Evolutionary conservation across 1,140 invertebrate genomes (phyloP).

Genomic region (Macrobrachium nipponense): DNA sequence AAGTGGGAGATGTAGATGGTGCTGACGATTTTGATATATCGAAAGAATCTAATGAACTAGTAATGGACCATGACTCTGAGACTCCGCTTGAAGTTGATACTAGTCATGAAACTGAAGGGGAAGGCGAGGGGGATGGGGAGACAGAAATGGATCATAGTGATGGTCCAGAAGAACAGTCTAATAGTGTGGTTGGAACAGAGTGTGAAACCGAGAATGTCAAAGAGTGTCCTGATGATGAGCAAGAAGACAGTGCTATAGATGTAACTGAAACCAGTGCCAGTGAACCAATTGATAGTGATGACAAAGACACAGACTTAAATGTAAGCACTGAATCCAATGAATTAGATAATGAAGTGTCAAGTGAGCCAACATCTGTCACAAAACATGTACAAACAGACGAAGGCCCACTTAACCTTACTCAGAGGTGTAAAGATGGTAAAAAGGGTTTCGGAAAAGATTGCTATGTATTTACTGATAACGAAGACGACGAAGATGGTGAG

Average conservation of each 20-base stretch:
- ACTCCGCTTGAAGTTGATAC: constrained; percentile 63
- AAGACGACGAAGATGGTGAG: constrained; percentile 50
- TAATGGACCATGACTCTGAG: constrained; percentile 63
- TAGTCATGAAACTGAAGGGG: constrained; percentile 64
- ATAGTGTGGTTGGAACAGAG: background rate
- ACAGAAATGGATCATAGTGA: background rate
- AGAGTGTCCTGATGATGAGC: constrained; percentile 48
- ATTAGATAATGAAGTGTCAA: constrained; percentile 14
- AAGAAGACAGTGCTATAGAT: constrained; percentile 61
- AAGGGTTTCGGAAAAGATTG: constrained; percentile 40
- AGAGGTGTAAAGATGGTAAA: constrained; percentile 19
- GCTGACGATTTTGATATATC: constrained; percentile 48
- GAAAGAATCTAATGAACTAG: constrained; percentile 55
- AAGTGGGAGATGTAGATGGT: constrained; percentile 27
- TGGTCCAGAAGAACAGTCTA: background rate
- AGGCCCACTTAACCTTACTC: constrained; percentile 43
- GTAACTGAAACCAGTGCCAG: constrained; percentile 59
- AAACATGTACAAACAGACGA: constrained; percentile 50
- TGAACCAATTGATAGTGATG: constrained; percentile 57
- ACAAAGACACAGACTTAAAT: constrained; percentile 61
- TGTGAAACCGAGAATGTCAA: constrained; percentile 15
- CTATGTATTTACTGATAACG: constrained; percentile 56
- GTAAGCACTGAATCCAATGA: constrained; percentile 58
- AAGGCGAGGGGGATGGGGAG: constrained; percentile 50
- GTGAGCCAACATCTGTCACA: constrained; percentile 1